Evolutionary conservation across 2,888 invertebrate genomes (phyloP), one percentile per base, ranked within the genome.

Genomic region (Drosophila falleni): DNA sequence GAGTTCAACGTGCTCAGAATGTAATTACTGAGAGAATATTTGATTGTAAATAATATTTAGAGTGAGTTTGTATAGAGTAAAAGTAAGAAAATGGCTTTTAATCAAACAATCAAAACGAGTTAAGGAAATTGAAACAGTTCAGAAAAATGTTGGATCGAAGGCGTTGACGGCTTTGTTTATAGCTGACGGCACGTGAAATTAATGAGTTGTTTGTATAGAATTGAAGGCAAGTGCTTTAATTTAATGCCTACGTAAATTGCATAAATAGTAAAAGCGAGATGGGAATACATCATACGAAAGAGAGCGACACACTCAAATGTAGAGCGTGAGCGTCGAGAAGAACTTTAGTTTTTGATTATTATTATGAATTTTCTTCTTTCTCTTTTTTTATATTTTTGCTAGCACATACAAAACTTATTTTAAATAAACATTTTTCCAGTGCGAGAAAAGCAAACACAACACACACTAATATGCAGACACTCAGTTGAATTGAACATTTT

Each of bases 191-290:
- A 85, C 70, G 72, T 74, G 72, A 85, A 87, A 87, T 83, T 83
- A 78, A 87, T 87, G 84, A 59, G 70, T 71, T 89, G 89, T 85
- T 87, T 85, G 78, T 62, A 60, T 89, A 47, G 74, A 71, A 83
- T 69, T 78, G 78, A 87, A 74, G 89, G 87, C 63, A 70, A 87
- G 73, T 74, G 87, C 85, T 87, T 83, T 69, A 84, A 76, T 84
- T 84, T 76, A 84, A 89, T 85, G 87, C 68, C 60, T 67, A 62
- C 76, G 72, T 81, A 67, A 81, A 89, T 78, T 74, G 85, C 71
- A 82, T 77, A 72, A 81, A 87, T 75, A 70, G 50, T 39, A 5
- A 11, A 55, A 63, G 35, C 31, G 23, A 39, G 58, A 59, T 5
- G 11, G 19, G 16, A n/a, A 44, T 10, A 10, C 39, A 35, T 0